These are phyloP conservation scores for Lasioglossum vierecki DNA, from an alignment of 2,888 invertebrate genomes.

Conservation along the genomic window DNA sequence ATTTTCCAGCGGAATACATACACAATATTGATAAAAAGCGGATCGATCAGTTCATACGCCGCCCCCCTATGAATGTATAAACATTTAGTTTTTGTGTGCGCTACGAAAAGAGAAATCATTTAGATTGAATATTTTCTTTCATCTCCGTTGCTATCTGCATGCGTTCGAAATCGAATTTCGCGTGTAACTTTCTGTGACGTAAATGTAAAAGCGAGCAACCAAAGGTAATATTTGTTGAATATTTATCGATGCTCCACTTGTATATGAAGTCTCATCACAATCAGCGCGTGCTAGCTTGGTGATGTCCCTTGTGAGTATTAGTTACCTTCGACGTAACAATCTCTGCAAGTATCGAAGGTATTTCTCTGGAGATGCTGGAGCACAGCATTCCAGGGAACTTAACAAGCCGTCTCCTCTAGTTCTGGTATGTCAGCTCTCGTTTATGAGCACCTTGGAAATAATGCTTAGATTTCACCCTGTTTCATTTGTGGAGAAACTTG, in stretches of 20 bases:
- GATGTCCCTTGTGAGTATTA: slow-evolving; percentile 45
- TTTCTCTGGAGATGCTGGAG: slow-evolving; percentile 47
- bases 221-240: not conserved
- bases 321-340: slow-evolving; percentile 58
- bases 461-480: slow-evolving; percentile 33
- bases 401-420: slow-evolving; percentile 62
- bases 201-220: not conserved
- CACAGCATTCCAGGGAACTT: slow-evolving; percentile 59
- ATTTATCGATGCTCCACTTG: not conserved
- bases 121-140: not conserved
- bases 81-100: not conserved
- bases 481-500: not conserved
- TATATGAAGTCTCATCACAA: not conserved
- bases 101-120: not conserved
- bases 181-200: not conserved
- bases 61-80: not conserved
- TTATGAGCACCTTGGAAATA: slow-evolving; percentile 57
- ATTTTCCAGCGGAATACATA: not conserved
- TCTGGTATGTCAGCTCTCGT: slow-evolving; percentile 57
- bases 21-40: not conserved
- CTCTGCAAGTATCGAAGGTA: slow-evolving; percentile 65
- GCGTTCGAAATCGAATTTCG: not conserved
- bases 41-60: not conserved
- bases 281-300: not conserved
- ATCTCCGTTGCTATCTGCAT: not conserved